Conservation (phyloP, 2,888 invertebrate species). For the Drosophila limbata region DNA sequence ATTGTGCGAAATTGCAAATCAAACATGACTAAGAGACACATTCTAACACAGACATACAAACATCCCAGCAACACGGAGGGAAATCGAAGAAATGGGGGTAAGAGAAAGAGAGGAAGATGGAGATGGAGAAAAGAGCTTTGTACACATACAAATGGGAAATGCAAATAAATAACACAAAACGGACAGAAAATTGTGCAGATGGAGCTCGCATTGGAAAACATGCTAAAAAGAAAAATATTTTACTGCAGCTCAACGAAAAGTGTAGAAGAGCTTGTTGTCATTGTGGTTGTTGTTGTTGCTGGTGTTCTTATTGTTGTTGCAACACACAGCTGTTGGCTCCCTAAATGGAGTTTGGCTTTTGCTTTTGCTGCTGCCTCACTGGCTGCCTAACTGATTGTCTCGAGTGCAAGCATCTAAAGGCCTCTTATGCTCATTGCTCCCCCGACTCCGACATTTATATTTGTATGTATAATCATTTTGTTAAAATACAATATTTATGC, state of each 20-base stretch:
- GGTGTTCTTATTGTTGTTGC: constrained; percentile 32
- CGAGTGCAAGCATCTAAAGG: constrained; percentile 21
- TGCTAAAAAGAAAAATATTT: constrained; percentile 34
- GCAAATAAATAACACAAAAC: constrained; percentile 69
- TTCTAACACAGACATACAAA: constrained; percentile 25
- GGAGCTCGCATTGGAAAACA: constrained; percentile 37
- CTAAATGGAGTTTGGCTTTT: not conserved
- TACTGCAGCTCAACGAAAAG: constrained; percentile 45
- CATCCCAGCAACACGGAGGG: not conserved
- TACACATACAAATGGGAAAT: constrained; percentile 56
- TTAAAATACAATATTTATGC: constrained; percentile 36
- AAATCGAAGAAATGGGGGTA: not conserved
- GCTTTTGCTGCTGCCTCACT: constrained; percentile 1
- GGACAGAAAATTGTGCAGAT: constrained; percentile 65
- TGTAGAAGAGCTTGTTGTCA: constrained; percentile 18
- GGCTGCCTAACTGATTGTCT: constrained; percentile 18
- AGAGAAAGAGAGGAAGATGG: constrained; percentile 1
- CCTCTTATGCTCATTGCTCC: constrained; percentile 27
- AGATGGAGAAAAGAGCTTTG: constrained; percentile 2
- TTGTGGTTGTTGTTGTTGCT: constrained; percentile 33
- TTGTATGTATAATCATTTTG: constrained; percentile 27
- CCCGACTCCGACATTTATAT: constrained; percentile 10
- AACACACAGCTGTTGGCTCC: constrained; percentile 29
- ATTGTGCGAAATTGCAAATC: constrained; percentile 79
- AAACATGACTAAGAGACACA: constrained; percentile 74